Evolutionary conservation across 2,113 vertebrate genomes (phyloP), one percentile per base, ranked within the genome.

Genomic region (Dasypus novemcinctus): DNA sequence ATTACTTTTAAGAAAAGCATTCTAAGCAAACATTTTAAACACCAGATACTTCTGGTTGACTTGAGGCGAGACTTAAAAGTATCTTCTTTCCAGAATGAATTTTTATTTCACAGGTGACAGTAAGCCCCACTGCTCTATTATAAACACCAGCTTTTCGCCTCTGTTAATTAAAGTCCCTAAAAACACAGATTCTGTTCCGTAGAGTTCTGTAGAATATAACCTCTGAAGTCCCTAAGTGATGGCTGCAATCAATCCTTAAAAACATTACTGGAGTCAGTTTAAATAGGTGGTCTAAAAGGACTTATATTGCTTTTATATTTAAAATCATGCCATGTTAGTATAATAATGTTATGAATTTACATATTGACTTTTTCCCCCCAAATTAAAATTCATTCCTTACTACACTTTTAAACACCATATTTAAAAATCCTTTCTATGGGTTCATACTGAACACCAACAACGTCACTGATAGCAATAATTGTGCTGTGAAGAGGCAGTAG

Each of bases 11-110:
- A 90, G 31, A 91, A 25, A 66, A 87, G 69, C 17, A 92, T 49
- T 93, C 33, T n/a, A 63, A 82, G 74, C 38, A 89, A 93, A 94
- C 12, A 49, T 82, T 95, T 94, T 96, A 69, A 95, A 79, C 74
- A 95, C 21, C 91, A 79, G 54, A 83, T 36, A 94, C 33, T 52
- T 38, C 27, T 90, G 61, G 46, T 69, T 91, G 71, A 68, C 41
- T 79, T 94, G 59, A 86, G 38, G 79, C 89, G 96, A 89, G 27
- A 91, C 69, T 75, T n/a, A 68, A 52, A 49, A 33, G 20, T 81
- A 68, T 38, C 23, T 78, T 85, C 27, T 49, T 94, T 91, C 72
- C 87, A 69, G 89, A 76, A 54, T 6, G 71, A 59, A 69, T 13
- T 63, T 63, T 87, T 57, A 66, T 87, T 81, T 69, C 66, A 82